Evolutionary conservation across 2,113 vertebrate species (phyloP).

Genomic region (Pachypanchax playfairii): DNA sequence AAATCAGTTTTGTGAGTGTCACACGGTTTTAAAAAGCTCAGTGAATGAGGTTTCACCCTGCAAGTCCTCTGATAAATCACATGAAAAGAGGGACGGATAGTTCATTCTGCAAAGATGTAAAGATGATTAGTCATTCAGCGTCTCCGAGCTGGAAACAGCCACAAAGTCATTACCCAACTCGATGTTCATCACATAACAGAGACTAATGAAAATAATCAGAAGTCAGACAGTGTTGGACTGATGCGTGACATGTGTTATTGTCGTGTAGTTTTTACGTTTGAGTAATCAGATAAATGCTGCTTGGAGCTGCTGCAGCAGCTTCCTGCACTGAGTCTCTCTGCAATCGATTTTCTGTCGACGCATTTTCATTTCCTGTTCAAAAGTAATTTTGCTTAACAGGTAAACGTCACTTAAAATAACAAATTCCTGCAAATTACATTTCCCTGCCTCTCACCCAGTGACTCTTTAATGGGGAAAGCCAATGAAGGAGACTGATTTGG

Average conservation of each 20-base stretch:
- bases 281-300: background rate
- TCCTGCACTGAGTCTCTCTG: slow-evolving; percentile 6
- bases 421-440: slow-evolving; percentile 18
- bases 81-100: slow-evolving; percentile 33
- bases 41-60: slow-evolving; percentile 36
- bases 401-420: background rate
- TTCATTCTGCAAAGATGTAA: slow-evolving; percentile 38
- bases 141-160: slow-evolving; percentile 5
- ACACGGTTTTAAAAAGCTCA: slow-evolving; percentile 27
- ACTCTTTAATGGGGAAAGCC: slow-evolving; percentile 25
- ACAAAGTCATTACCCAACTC: background rate
- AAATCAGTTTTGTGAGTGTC: slow-evolving; percentile 17
- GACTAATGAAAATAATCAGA: background rate
- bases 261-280: background rate
- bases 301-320: slow-evolving; percentile 9
- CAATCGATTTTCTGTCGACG: slow-evolving; percentile 35
- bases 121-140: slow-evolving; percentile 25
- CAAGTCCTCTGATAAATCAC: slow-evolving; percentile 51
- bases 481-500: background rate
- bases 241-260: background rate
- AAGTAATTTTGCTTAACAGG: slow-evolving; percentile 25
- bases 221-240: background rate
- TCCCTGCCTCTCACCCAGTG: background rate
- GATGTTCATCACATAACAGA: background rate
- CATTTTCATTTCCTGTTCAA: slow-evolving; percentile 60